Conservation (phyloP, 2,888 invertebrate species). For the Sphaerophoria taeniata region DNA sequence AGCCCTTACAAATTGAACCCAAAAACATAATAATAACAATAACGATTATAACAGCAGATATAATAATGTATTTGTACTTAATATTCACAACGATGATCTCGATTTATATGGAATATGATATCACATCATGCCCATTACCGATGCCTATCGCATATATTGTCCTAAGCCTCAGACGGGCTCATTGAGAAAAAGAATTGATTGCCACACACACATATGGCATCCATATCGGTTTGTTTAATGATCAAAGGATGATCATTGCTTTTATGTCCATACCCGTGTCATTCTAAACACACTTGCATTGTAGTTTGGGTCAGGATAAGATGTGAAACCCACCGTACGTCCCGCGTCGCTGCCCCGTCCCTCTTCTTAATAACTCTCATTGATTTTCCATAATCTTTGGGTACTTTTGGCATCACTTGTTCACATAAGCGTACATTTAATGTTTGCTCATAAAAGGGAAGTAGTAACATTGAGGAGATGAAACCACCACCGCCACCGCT, state of each 20-base stretch:
- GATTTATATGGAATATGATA: conserved; percentile 56
- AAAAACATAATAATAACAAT: conserved; percentile 67
- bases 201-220: conserved; percentile 47
- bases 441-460: conserved; percentile 62
- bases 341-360: background rate
- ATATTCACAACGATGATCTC: conserved; percentile 72
- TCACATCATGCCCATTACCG: conserved; percentile 53
- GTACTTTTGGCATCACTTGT: conserved; percentile 52
- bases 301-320: conserved; percentile 12
- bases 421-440: conserved; percentile 50
- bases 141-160: conserved; percentile 41
- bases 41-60: conserved; percentile 69
- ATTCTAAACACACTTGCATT: background rate
- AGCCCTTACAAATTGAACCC: conserved; percentile 28
- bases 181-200: conserved; percentile 61
- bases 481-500: background rate
- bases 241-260: conserved; percentile 67
- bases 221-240: conserved; percentile 60
- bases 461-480: conserved; percentile 3
- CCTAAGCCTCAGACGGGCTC: conserved; percentile 37
- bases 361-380: conserved; percentile 48
- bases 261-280: conserved; percentile 2
- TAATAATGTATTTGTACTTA: conserved; percentile 73
- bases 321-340: background rate
- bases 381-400: conserved; percentile 69